Conservation (phyloP, 2,797 vertebrate genomes). For the Scolopax rusticola region DNA sequence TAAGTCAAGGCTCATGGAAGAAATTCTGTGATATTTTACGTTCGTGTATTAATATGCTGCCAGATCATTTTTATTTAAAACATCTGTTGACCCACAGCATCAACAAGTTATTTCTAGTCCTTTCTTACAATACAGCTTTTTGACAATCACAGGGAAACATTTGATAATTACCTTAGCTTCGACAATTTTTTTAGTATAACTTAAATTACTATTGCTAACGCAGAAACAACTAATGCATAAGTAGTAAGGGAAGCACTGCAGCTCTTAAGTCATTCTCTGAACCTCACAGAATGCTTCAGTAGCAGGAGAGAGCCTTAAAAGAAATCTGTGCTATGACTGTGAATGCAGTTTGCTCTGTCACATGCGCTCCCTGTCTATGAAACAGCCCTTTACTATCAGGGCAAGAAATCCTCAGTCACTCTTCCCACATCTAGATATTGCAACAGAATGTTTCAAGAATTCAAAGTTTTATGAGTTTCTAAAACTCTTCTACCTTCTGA, state of each 20-base stretch:
- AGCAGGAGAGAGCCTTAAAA: neutral
- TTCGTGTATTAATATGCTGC: neutral
- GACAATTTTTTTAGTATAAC: neutral
- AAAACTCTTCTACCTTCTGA: neutral
- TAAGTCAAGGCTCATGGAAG: neutral
- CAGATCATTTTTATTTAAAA: neutral
- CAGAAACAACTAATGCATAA: neutral
- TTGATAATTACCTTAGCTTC: neutral
- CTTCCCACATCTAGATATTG: neutral
- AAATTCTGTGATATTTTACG: neutral
- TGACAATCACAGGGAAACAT: neutral
- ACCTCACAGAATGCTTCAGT: neutral
- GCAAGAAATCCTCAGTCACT: neutral
- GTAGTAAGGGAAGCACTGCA: neutral
- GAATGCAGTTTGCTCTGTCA: neutral
- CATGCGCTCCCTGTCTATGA: neutral
- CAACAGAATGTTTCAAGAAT: neutral
- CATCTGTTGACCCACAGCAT: neutral
- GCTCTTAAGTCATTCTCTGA: neutral
- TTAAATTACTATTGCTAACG: too few relatives aligned
- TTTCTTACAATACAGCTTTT: neutral
- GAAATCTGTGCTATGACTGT: neutral
- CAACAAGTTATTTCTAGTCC: neutral
- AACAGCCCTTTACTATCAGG: neutral
- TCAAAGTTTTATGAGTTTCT: neutral